Evolutionary conservation across 1,140 invertebrate species (phyloP).

Genomic region (Radopholus similis): DNA sequence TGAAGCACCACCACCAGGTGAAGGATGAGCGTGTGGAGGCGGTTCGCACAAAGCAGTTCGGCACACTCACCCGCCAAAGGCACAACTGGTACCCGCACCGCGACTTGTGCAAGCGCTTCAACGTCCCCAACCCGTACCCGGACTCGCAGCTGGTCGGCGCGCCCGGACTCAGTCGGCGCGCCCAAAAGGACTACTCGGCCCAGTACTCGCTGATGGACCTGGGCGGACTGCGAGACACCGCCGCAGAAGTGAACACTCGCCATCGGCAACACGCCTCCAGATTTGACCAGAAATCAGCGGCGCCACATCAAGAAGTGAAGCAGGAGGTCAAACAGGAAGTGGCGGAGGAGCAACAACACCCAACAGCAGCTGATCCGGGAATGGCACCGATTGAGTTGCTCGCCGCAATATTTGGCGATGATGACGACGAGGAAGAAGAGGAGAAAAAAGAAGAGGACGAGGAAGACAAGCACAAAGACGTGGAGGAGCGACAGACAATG

Average conservation of each 20-base stretch:
- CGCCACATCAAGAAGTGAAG: background rate
- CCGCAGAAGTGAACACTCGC: background rate
- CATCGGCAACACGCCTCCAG: constrained; percentile 2
- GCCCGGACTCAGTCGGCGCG: constrained; percentile 22
- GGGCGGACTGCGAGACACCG: background rate
- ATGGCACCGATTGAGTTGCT: constrained; percentile 8
- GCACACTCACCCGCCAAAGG: constrained; percentile 71
- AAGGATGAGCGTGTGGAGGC: constrained; percentile 63
- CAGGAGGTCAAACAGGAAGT: background rate
- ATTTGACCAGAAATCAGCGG: constrained; percentile 14
- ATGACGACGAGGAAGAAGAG: constrained; percentile 2
- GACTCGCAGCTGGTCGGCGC: constrained; percentile 53
- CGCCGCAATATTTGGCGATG: constrained; percentile 4
- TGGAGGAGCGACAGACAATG: background rate
- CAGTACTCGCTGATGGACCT: constrained; percentile 16
- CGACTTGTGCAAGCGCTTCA: constrained; percentile 85
- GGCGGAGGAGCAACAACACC: background rate
- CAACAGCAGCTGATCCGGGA: background rate
- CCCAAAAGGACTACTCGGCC: constrained; percentile 7
- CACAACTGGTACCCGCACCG: constrained; percentile 78
- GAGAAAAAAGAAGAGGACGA: background rate
- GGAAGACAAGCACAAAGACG: background rate
- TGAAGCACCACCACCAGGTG: background rate
- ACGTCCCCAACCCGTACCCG: constrained; percentile 80
- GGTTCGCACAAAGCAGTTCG: constrained; percentile 77